phyloP scores from a whole-genome alignment of 2,113 vertebrate species.

The Dascyllus trimaculatus region DNA sequence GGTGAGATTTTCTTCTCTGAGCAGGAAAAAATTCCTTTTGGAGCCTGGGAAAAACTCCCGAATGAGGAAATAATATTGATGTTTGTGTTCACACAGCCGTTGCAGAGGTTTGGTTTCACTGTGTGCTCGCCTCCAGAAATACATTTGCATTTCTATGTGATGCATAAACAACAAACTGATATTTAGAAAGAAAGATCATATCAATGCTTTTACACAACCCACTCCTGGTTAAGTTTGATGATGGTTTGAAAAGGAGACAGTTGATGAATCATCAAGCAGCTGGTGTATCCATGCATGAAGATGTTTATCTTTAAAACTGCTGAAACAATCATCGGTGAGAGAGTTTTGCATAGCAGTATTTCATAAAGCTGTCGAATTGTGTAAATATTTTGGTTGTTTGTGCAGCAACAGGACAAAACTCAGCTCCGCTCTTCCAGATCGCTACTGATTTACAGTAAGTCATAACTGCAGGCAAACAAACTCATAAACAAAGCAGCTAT shows the following conservation, averaged over 20 bases:
- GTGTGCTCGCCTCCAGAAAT: background rate
- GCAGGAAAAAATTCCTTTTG: conserved; percentile 62
- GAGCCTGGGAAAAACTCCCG: conserved; percentile 74
- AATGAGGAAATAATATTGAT: conserved; percentile 57
- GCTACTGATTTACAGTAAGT: background rate
- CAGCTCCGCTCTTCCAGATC: background rate
- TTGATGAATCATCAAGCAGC: conserved; percentile 16
- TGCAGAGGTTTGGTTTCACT: background rate
- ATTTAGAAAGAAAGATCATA: conserved; percentile 4
- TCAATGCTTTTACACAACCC: background rate
- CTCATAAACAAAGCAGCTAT: conserved; percentile 31
- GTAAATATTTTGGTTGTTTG: conserved; percentile 32
- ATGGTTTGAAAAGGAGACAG: background rate
- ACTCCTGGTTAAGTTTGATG: background rate
- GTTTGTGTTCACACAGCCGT: conserved; percentile 60
- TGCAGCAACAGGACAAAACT: conserved; percentile 4
- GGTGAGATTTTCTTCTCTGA: conserved; percentile 38
- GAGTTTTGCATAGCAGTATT: conserved; percentile 49
- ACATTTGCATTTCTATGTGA: conserved; percentile 30
- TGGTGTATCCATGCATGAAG: conserved; percentile 25
- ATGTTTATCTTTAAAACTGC: conserved; percentile 44
- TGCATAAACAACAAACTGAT: conserved; percentile 21
- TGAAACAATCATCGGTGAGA: background rate
- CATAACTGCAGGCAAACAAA: conserved; percentile 8
- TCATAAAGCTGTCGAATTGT: conserved; percentile 1